These are phyloP conservation scores for Oscheius sp. DNA, from an alignment of 2,888 invertebrate genomes.

Conservation along the genomic window DNA sequence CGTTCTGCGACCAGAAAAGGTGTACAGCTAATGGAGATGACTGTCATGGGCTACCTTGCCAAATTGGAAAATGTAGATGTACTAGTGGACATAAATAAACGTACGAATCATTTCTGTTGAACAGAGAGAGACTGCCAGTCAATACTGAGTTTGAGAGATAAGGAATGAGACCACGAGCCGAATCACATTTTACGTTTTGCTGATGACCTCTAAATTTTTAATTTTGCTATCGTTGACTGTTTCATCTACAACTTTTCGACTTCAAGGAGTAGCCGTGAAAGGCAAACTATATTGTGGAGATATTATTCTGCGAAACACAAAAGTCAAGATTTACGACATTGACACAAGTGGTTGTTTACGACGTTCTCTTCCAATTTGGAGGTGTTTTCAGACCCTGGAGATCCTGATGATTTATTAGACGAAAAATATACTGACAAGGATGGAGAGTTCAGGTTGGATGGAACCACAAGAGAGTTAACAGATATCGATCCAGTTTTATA, in stretches of 20 bases:
- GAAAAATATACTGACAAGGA: conserved; percentile 51
- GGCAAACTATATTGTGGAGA: conserved; percentile 47
- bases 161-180: too few species aligned
- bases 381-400: conserved; percentile 47
- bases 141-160: background rate
- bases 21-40: conserved; percentile 21
- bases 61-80: conserved; percentile 23
- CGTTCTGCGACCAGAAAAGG: conserved; percentile 24
- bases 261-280: conserved; percentile 55
- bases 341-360: conserved; percentile 44
- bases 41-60: conserved; percentile 29
- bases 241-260: conserved; percentile 31
- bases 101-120: background rate
- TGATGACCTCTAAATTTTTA: background rate
- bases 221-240: background rate
- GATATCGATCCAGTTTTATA: conserved; percentile 55
- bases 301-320: conserved; percentile 46
- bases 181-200: too few species aligned
- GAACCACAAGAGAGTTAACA: conserved; percentile 51
- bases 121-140: background rate
- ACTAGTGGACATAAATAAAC: conserved; percentile 17
- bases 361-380: background rate
- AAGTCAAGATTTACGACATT: conserved; percentile 54
- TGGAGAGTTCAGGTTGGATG: conserved; percentile 43
- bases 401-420: conserved; percentile 52